These are phyloP conservation scores for Cathartes aura DNA, from an alignment of 2,113 vertebrate genomes.

Conservation along the genomic window DNA sequence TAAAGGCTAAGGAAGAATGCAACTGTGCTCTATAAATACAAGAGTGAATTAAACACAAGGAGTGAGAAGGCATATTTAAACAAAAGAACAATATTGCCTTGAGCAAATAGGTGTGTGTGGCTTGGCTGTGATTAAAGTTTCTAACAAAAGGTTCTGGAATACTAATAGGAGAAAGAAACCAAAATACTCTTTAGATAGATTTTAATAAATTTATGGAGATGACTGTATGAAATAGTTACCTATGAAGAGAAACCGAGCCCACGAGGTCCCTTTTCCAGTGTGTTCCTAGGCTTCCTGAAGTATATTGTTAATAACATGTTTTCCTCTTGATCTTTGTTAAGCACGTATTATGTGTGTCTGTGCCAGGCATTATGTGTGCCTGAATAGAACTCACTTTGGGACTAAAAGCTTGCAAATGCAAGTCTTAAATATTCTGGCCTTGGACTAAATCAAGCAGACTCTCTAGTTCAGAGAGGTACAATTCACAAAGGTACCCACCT, in stretches of 20 bases:
- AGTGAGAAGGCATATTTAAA: background rate
- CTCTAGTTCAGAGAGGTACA: background rate
- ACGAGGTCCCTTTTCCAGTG: background rate
- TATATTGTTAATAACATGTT: background rate
- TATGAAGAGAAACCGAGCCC: background rate
- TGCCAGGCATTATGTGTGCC: background rate
- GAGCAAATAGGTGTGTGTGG: background rate
- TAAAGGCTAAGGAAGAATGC: background rate
- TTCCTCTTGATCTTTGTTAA: background rate
- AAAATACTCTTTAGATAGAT: background rate
- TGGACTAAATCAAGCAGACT: background rate
- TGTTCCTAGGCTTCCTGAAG: background rate
- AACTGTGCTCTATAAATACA: background rate
- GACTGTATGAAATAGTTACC: background rate
- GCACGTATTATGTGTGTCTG: background rate
- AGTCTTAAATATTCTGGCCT: background rate
- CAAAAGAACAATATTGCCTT: conserved; percentile 1
- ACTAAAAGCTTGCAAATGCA: background rate
- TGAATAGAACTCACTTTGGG: background rate
- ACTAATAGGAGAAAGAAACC: background rate
- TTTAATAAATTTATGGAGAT: background rate
- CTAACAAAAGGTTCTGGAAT: background rate
- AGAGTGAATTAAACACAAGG: background rate
- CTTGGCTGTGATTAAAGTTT: background rate
- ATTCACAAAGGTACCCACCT: background rate